phyloP scores from a whole-genome alignment of 2,113 vertebrate species.

The Microtus ochrogaster region DNA sequence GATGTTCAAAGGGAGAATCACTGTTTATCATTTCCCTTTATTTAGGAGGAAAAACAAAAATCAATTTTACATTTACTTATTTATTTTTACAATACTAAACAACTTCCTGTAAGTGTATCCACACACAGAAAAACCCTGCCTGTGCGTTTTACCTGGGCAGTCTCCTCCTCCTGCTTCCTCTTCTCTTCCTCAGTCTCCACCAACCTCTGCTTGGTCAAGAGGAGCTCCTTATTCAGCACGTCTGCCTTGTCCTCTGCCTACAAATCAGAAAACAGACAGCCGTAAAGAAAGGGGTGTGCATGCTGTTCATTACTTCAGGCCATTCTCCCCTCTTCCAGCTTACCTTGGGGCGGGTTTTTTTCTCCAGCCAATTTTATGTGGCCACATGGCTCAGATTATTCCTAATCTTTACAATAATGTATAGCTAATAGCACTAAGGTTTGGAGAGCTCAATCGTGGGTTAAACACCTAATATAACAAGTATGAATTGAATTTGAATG shows the following conservation, averaged over 20 bases:
- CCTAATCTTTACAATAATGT: not conserved
- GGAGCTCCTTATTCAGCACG: conserved; percentile 97
- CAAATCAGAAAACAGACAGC: not conserved
- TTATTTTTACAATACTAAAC: too few relatives aligned
- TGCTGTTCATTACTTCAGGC: not conserved
- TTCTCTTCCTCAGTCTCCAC: conserved; percentile 98
- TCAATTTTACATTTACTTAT: not conserved
- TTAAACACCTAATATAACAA: not conserved
- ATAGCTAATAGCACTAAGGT: not conserved
- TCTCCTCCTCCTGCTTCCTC: conserved; percentile 96
- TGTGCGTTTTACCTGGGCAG: conserved; percentile 90
- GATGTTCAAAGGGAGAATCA: conserved; percentile 7
- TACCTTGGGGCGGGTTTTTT: accelerated
- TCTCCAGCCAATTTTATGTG: not conserved
- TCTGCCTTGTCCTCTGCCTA: conserved; percentile 98
- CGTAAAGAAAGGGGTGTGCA: not conserved
- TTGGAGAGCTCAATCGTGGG: not conserved
- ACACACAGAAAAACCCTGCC: not conserved
- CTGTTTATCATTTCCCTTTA: not conserved
- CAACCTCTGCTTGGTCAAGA: conserved; percentile 95
- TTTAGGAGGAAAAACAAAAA: not conserved
- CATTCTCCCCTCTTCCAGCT: not conserved
- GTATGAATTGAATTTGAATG: not conserved
- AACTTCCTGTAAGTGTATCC: accelerated
- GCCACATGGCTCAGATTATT: not conserved